Base-by-base conservation (phyloP, 2,888 invertebrate species). In the Cataglyphis livida region DNA sequence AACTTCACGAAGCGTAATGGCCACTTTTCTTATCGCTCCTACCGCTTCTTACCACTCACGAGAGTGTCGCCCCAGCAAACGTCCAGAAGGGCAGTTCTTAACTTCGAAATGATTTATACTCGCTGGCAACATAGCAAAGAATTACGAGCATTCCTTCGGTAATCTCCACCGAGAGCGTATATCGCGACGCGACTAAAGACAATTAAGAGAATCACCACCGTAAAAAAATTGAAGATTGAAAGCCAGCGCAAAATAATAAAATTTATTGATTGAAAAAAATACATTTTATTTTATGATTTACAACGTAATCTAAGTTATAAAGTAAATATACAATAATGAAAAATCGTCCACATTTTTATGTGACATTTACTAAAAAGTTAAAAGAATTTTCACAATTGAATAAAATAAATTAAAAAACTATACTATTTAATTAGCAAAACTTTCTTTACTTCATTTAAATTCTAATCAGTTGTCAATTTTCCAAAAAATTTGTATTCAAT, bases 1-100 rank as follows among this genome's bases (percentile, higher is more conserved):
- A 82, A 83, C 66, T 84, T 83, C 41, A 21, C 66, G 51, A 41
- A 62, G 61, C 61, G 84, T 84, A 84, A 84, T 83, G 74, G 83
- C 68, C 83, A 62, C 79, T 74, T 41, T 70, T 70, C 70, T 76
- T 76, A 70, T 70, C 54, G 35, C 54, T 21, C 54, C 9, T 7
- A 28, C 10, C 57, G 73, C 59, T 84, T 85, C 84, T 85, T 85
- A 81, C 79, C 64, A 25, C 66, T 41, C 28, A 65, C 6, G 66
- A 82, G 83, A 83, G 78, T 78, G 73, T 84, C 76, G 51, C 78
- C 51, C 61, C 51, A 76, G 65, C 48, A 48, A 83, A 76, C 61
- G 70, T 84, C 76, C 41, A n/a, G 25, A 6, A 38, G 75, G 61
- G 51, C 62, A 57, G 70, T 62, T 66, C 73, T 51, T 48, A 65